Conservation (phyloP, 2,888 invertebrate genomes). For the Trichopoda pennipes region DNA sequence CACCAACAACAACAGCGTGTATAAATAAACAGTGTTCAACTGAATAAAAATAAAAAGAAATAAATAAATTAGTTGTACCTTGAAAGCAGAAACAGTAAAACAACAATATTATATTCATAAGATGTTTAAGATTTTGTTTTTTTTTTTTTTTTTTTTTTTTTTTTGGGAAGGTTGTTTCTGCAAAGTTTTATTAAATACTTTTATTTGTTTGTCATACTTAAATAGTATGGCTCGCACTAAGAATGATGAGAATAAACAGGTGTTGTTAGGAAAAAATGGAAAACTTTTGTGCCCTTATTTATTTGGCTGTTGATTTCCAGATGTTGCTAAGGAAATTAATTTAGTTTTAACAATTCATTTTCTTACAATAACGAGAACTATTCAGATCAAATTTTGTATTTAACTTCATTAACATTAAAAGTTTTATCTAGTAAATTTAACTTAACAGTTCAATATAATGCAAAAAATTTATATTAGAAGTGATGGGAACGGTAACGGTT, state of each 20-base stretch:
- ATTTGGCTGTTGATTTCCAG: neutral
- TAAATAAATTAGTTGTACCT: conserved; percentile 41
- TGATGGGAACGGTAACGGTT: neutral
- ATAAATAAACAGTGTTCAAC: conserved; percentile 10
- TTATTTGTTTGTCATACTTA: conserved; percentile 18
- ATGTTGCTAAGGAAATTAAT: neutral
- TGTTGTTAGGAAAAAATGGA: neutral
- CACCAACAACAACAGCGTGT: conserved; percentile 6
- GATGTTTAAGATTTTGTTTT: conserved; percentile 30
- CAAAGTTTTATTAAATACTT: neutral
- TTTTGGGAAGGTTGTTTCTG: neutral
- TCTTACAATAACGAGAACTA: too few relatives aligned
- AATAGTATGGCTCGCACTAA: conserved; percentile 1
- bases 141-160: too few relatives aligned
- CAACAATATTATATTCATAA: neutral
- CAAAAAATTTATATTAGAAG: neutral
- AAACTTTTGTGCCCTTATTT: neutral
- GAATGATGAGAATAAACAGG: conserved; percentile 2
- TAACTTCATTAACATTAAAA: too few relatives aligned
- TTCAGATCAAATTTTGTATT: too few relatives aligned
- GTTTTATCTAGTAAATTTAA: too few relatives aligned
- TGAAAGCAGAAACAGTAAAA: neutral
- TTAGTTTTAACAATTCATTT: too few relatives aligned
- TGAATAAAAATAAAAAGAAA: conserved; percentile 22
- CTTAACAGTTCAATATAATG: neutral